Evolutionary conservation across 2,113 vertebrate genomes (phyloP), one percentile per base, ranked within the genome.

Genomic region (Malaclemys terrapin): DNA sequence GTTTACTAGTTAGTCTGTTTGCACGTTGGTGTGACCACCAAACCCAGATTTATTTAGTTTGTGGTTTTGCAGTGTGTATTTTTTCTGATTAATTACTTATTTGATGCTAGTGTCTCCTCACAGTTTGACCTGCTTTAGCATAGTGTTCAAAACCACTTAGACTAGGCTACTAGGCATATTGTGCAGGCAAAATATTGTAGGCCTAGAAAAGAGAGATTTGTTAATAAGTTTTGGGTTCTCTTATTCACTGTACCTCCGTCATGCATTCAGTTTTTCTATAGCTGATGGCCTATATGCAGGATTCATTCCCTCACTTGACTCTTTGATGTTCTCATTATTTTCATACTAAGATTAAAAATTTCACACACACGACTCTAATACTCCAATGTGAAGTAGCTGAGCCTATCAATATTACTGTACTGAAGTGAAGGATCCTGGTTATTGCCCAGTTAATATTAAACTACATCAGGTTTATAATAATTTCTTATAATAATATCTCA

Each of bases 11-110:
- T 88, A 94, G 47, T 78, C 84, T 91, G 53, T 54, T 92, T 95
- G 65, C 94, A 92, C 31, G 12, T 90, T 89, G 95, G 88, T 92
- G 79, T 59, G 80, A 96, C 50, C 65, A 88, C 45, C 17, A 88
- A 31, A 1, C 27, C 78, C 82, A 78, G 80, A 38, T 20, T 49
- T 87, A 35, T 29, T 29, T 53, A 57, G 24, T 35, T 89, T 79
- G 80, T 62, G 31, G 72, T 89, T 86, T 45, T 49, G 19, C 27
- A 59, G 31, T 0, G 2, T 35, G 17, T 11, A 47, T 14, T 10
- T 95, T 87, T 95, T 91, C 94, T 86, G 59, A 52, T 47, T 84
- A 92, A 65, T 29, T 59, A 8, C 75, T 90, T 31, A 69, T 19
- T 4, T 81, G 82, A 56, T 1, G 1, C 29, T 4, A 47, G 52